phyloP scores from a whole-genome alignment of 2,888 invertebrate genomes.

The Callinectes sapidus region DNA sequence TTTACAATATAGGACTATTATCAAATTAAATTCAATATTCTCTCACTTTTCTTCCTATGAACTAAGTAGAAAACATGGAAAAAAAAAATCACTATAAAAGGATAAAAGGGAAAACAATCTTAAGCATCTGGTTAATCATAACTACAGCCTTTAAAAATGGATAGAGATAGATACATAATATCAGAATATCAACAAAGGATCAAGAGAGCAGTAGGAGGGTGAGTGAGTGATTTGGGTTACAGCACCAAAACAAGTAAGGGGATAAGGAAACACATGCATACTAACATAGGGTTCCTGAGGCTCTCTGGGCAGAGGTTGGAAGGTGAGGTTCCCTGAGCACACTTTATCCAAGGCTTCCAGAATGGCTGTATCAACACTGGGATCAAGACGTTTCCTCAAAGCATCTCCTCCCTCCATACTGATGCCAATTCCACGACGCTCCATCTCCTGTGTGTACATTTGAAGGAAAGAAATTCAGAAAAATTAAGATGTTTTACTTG shows the following conservation, averaged over 20 bases:
- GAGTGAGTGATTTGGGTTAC: too few species aligned
- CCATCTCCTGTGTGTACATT: constrained; percentile 76
- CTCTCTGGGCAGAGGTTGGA: constrained; percentile 42
- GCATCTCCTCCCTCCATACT: constrained; percentile 80
- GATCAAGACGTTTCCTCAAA: constrained; percentile 82
- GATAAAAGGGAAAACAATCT: too few species aligned
- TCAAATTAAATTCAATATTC: too few species aligned
- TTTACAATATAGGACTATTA: not conserved
- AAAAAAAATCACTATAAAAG: too few species aligned
- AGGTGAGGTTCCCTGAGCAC: constrained; percentile 53
- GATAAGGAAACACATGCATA: not conserved
- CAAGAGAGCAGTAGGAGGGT: too few species aligned
- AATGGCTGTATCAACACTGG: constrained; percentile 74
- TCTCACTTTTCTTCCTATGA: too few species aligned
- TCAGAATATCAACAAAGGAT: too few species aligned
- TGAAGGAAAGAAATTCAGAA: not conserved
- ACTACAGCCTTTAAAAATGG: too few species aligned
- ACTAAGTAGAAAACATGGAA: too few species aligned
- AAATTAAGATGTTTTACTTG: not conserved
- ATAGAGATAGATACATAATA: too few species aligned
- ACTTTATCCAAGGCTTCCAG: constrained; percentile 47
- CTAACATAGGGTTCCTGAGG: constrained; percentile 41
- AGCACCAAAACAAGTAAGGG: too few species aligned
- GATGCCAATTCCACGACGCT: constrained; percentile 83
- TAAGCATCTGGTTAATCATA: too few species aligned